Evolutionary conservation across 2,797 vertebrate species (phyloP).

Genomic region (Chloroceryle inda): DNA sequence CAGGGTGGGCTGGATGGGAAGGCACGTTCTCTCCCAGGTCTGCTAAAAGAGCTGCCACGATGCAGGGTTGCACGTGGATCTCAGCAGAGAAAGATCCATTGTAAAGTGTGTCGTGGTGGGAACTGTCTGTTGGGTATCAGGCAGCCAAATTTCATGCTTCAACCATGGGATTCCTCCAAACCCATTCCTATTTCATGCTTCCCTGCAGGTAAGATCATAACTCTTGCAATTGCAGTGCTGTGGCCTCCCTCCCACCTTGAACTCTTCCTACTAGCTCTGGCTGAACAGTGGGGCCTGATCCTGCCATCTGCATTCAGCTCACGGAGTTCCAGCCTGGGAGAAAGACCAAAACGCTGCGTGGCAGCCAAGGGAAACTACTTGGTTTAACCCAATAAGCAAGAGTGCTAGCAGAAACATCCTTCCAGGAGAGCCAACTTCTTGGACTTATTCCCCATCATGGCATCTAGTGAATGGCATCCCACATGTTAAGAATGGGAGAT

Average conservation of each 20-base stretch:
- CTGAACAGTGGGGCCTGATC: neutral
- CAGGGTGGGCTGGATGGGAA: conserved; percentile 32
- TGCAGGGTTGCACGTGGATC: neutral
- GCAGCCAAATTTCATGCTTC: neutral
- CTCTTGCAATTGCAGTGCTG: neutral
- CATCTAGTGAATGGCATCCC: neutral
- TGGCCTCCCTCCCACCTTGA: neutral
- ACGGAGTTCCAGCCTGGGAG: neutral
- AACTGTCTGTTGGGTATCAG: neutral
- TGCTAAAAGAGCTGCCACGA: neutral
- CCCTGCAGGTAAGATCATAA: neutral
- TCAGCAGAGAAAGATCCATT: neutral
- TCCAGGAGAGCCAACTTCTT: neutral
- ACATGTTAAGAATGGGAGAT: neutral
- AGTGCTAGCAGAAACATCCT: neutral
- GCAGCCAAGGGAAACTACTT: neutral
- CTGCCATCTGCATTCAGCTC: neutral
- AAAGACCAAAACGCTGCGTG: neutral
- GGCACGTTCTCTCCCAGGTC: neutral
- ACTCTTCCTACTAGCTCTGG: neutral
- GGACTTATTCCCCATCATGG: neutral
- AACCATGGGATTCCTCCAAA: neutral
- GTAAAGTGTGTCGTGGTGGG: neutral
- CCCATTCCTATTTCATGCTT: neutral
- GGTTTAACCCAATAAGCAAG: neutral